phyloP scores from a whole-genome alignment of 37 sponge, comb jelly and placozoan genomes.

The Tethya wilhelma region DNA sequence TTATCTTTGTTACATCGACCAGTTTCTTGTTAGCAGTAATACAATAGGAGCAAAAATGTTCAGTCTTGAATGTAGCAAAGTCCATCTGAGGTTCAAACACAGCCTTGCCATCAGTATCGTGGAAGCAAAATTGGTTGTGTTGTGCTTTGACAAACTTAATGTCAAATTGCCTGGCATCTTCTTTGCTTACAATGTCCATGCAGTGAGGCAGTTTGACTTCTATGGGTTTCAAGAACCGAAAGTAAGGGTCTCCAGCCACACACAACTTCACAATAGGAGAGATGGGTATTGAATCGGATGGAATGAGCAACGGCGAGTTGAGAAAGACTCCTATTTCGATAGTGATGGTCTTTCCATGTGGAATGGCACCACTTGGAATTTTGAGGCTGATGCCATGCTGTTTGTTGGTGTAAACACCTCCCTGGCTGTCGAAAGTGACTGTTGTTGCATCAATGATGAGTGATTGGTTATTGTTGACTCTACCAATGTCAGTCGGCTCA shows the following conservation, averaged over 20 bases:
- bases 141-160: constrained; percentile 8
- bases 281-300: background rate
- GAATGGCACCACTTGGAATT: constrained; percentile 15
- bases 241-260: constrained; percentile 6
- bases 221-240: constrained; percentile 15
- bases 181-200: background rate
- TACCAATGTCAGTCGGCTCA: too few relatives aligned
- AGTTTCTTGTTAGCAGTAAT: background rate
- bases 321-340: constrained; percentile 1
- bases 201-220: constrained; percentile 21
- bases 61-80: background rate
- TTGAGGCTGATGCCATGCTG: background rate
- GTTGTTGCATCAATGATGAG: too few relatives aligned
- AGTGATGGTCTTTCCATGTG: background rate
- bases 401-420: background rate
- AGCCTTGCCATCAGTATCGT: background rate
- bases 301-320: background rate
- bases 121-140: background rate
- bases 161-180: background rate
- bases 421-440: too few relatives aligned
- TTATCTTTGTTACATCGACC: background rate
- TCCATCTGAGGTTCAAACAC: background rate
- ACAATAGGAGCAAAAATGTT: constrained; percentile 19
- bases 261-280: constrained; percentile 17
- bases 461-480: too few relatives aligned